Evolutionary conservation across 1,140 invertebrate species (phyloP).

Genomic region (Proctacanthus coquilletti): DNA sequence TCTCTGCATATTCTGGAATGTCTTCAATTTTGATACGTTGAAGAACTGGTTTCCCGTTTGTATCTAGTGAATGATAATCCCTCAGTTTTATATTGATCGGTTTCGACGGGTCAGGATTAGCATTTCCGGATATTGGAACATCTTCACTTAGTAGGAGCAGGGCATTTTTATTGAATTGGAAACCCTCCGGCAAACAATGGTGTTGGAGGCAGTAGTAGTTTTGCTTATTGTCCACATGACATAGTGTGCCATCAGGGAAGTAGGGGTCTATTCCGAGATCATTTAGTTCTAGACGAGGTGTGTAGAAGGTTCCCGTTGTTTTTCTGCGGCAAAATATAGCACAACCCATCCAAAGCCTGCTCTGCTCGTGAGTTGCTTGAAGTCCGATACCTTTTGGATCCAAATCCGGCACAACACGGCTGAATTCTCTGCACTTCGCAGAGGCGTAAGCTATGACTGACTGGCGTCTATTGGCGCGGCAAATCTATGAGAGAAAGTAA

Average conservation of each 20-base stretch:
- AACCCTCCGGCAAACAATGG: constrained; percentile 50
- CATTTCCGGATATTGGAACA: constrained; percentile 41
- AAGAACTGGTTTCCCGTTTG: constrained; percentile 39
- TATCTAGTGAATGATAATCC: constrained; percentile 41
- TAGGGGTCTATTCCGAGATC: constrained; percentile 53
- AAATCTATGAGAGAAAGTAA: constrained; percentile 27
- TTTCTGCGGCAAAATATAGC: constrained; percentile 54
- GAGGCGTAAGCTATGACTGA: constrained; percentile 39
- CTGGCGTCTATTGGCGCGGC: constrained; percentile 37
- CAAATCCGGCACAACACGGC: constrained; percentile 37
- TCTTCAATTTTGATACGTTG: constrained; percentile 33
- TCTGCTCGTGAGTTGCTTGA: constrained; percentile 51
- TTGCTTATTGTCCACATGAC: constrained; percentile 42
- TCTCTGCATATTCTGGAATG: neutral
- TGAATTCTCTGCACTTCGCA: constrained; percentile 43
- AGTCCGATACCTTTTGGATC: constrained; percentile 44
- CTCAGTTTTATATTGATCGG: constrained; percentile 33
- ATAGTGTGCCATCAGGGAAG: constrained; percentile 70
- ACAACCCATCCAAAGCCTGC: constrained; percentile 56
- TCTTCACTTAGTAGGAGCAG: constrained; percentile 30
- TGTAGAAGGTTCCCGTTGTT: constrained; percentile 49
- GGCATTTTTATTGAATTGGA: constrained; percentile 18
- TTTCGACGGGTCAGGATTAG: constrained; percentile 24
- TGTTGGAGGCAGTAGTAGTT: constrained; percentile 59
- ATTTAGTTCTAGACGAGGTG: constrained; percentile 55